phyloP scores from a whole-genome alignment of 2,888 invertebrate species.

The Lithodes maja region DNA sequence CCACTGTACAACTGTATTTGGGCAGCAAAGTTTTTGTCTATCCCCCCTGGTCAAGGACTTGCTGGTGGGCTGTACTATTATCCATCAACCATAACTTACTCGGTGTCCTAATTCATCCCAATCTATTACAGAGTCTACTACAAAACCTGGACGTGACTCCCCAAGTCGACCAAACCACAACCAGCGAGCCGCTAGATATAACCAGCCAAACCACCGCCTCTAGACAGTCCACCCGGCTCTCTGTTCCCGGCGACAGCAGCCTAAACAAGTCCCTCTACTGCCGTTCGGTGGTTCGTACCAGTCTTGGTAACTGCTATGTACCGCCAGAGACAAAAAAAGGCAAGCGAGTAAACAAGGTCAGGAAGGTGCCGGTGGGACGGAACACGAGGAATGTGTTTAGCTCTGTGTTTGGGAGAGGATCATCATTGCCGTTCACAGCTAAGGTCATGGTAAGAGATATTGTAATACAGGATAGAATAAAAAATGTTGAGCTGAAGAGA shows the following conservation, averaged over 20 bases:
- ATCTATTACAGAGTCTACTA: neutral
- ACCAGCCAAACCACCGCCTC: neutral
- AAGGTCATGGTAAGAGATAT: conserved; percentile 32
- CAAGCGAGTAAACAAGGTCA: neutral
- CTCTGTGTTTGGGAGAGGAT: neutral
- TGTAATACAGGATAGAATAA: too few species aligned
- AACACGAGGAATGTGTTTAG: conserved; percentile 17
- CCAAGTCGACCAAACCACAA: neutral
- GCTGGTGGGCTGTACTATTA: too few species aligned
- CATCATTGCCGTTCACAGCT: neutral
- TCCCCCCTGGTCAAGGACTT: too few species aligned
- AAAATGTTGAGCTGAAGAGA: too few species aligned
- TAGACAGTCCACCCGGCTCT: neutral
- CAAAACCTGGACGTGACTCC: conserved; percentile 15
- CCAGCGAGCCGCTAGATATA: neutral
- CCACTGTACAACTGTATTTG: too few species aligned
- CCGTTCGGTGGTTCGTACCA: neutral
- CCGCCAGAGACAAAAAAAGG: neutral
- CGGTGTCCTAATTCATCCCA: too few species aligned
- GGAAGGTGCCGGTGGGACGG: neutral
- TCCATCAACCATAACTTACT: too few species aligned
- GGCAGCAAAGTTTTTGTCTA: too few species aligned
- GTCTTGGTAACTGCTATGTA: conserved; percentile 34
- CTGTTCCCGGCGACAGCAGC: neutral
- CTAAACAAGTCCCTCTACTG: neutral